Evolutionary conservation across 1,140 invertebrate genomes (phyloP).

Genomic region (Heterodera schachtii): DNA sequence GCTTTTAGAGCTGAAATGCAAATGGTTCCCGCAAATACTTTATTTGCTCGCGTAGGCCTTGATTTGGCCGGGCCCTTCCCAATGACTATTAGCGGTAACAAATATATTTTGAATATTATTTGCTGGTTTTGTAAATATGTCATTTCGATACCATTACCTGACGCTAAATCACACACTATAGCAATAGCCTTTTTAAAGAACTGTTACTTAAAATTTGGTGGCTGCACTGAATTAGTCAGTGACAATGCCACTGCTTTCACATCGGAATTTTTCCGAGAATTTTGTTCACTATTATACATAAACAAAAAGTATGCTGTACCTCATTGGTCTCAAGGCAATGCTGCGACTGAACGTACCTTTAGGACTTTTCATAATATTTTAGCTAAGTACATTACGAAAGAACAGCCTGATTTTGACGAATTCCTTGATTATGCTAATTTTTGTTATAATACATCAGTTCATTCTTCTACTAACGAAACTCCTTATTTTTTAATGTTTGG

Average conservation of each 20-base stretch:
- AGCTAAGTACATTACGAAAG: conserved; percentile 22
- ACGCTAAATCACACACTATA: conserved; percentile 18
- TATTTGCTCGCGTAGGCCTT: neutral
- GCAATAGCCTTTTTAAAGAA: conserved; percentile 21
- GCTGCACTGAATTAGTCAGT: conserved; percentile 3
- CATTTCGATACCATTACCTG: conserved; percentile 18
- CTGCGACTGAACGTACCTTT: neutral
- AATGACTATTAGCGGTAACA: conserved; percentile 9
- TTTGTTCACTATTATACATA: conserved; percentile 11
- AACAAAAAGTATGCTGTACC: conserved; percentile 17
- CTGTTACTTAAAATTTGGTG: conserved; percentile 21
- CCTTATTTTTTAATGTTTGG: conserved; percentile 34
- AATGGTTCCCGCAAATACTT: conserved; percentile 16
- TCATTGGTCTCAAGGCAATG: conserved; percentile 8
- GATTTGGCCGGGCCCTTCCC: conserved; percentile 30
- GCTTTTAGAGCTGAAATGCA: conserved; percentile 14
- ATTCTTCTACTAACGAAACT: conserved; percentile 23
- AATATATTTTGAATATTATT: conserved; percentile 28
- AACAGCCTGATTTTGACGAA: conserved; percentile 28
- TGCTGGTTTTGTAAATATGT: conserved; percentile 35
- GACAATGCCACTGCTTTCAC: conserved; percentile 22
- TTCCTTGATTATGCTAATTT: conserved; percentile 14
- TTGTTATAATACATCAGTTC: conserved; percentile 38
- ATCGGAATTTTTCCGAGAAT: neutral
- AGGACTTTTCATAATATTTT: conserved; percentile 32